phyloP scores from a whole-genome alignment of 2,888 invertebrate genomes.

The Aphidoletes aphidimyza region DNA sequence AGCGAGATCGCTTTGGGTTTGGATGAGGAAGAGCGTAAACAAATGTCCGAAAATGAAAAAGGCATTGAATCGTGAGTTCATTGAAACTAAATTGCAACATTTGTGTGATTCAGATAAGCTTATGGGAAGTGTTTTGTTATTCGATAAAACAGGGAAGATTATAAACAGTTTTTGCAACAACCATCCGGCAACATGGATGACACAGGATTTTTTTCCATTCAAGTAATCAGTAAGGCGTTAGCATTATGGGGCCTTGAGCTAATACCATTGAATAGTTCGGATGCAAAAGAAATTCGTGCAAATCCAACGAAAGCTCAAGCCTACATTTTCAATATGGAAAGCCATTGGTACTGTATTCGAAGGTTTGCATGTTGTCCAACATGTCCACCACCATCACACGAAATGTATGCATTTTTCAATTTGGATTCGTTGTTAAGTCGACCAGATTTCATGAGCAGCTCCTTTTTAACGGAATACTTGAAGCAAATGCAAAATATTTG shows the following conservation, averaged over 20 bases:
- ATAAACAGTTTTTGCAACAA: constrained; percentile 75
- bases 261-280: constrained; percentile 75
- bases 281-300: constrained; percentile 69
- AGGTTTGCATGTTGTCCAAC: constrained; percentile 71
- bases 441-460: constrained; percentile 79
- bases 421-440: constrained; percentile 77
- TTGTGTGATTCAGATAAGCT: too few species aligned
- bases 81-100: too few species aligned
- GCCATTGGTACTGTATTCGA: constrained; percentile 84
- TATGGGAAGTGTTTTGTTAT: too few species aligned
- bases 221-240: constrained; percentile 79
- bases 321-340: constrained; percentile 81
- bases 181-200: constrained; percentile 84
- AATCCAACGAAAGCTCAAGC: constrained; percentile 75
- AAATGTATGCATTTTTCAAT: constrained; percentile 74
- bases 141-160: constrained; percentile 71
- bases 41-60: constrained; percentile 78
- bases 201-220: constrained; percentile 84
- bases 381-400: neutral
- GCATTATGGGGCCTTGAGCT: constrained; percentile 78
- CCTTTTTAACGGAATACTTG: constrained; percentile 77
- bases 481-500: constrained; percentile 80
- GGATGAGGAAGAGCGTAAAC: constrained; percentile 76
- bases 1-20: constrained; percentile 77
- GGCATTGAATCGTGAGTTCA: constrained; percentile 68